A percentile compares a stretch with the other conserved stretches of the same genome.
phyloP scores from a whole-genome alignment of 1,140 invertebrate genomes.

The Zaprionus davidi region DNA sequence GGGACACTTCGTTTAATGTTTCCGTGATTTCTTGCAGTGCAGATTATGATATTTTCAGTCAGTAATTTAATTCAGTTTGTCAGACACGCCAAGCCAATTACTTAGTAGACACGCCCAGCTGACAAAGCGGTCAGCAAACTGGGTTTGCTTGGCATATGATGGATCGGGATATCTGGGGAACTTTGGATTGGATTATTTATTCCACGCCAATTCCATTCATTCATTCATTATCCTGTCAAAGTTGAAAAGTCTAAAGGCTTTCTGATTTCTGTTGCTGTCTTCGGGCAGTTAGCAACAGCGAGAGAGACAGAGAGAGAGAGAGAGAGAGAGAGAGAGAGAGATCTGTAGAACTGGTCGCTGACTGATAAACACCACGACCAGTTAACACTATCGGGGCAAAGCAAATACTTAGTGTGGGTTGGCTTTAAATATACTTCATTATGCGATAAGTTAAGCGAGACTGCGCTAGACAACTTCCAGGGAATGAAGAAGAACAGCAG shows the following conservation, averaged over 20 bases:
- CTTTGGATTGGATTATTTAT: not conserved
- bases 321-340: too few relatives aligned
- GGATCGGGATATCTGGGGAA: not conserved
- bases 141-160: not conserved
- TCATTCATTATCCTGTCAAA: slow-evolving; percentile 6
- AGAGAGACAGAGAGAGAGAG: too few relatives aligned
- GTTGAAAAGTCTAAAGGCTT: not conserved
- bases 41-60: not conserved
- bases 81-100: slow-evolving; percentile 9
- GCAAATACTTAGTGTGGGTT: slow-evolving; percentile 20
- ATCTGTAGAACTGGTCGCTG: not conserved
- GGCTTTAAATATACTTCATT: slow-evolving; percentile 27
- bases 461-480: slow-evolving; percentile 52
- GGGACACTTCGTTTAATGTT: not conserved
- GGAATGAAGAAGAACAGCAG: not conserved
- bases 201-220: slow-evolving; percentile 4
- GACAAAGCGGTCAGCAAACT: not conserved
- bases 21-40: not conserved
- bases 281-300: slow-evolving; percentile 14
- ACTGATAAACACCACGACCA: slow-evolving; percentile 32
- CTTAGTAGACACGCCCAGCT: not conserved
- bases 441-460: slow-evolving; percentile 68
- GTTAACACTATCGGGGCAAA: slow-evolving; percentile 51
- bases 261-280: not conserved
- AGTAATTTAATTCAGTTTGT: not conserved